A percentile compares a stretch with the other conserved stretches of the same genome.
phyloP scores from a whole-genome alignment of 1,140 invertebrate genomes.

The Heliothis virescens region DNA sequence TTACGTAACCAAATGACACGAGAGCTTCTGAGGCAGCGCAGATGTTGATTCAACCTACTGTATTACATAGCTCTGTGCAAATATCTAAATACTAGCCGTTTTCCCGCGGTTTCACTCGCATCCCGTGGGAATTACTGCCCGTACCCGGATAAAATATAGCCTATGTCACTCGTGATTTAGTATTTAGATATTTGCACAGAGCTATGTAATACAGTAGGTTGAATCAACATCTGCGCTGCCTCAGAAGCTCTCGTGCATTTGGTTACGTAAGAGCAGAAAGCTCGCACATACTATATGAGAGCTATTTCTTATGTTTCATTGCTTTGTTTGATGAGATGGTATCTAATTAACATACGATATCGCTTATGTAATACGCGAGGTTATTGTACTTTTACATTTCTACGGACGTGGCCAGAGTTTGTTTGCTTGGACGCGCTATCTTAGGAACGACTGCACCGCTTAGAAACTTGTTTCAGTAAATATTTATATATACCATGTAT shows the following conservation, averaged over 20 bases:
- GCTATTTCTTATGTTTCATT: not conserved
- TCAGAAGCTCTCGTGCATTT: no score
- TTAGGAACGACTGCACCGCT: no score
- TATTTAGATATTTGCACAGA: conserved; percentile 22
- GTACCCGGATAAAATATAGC: no score
- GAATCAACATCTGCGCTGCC: not conserved
- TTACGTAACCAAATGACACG: not conserved
- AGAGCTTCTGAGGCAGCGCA: not conserved
- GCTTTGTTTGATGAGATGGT: not conserved
- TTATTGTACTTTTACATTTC: no score
- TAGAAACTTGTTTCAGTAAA: no score
- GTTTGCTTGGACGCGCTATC: no score
- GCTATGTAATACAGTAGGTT: conserved; percentile 7
- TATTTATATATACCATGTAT: no score
- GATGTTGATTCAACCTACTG: not conserved
- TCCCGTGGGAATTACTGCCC: no score
- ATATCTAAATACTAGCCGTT: no score
- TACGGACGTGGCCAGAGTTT: no score
- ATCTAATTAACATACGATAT: not conserved
- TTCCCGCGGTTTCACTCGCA: no score
- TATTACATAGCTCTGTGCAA: conserved; percentile 13
- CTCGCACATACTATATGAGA: not conserved
- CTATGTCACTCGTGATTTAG: no score
- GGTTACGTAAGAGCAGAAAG: not conserved
- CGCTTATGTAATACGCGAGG: not conserved